These are phyloP conservation scores for Myrmecobius fasciatus DNA, from an alignment of 2,113 vertebrate genomes.

Conservation along the genomic window DNA sequence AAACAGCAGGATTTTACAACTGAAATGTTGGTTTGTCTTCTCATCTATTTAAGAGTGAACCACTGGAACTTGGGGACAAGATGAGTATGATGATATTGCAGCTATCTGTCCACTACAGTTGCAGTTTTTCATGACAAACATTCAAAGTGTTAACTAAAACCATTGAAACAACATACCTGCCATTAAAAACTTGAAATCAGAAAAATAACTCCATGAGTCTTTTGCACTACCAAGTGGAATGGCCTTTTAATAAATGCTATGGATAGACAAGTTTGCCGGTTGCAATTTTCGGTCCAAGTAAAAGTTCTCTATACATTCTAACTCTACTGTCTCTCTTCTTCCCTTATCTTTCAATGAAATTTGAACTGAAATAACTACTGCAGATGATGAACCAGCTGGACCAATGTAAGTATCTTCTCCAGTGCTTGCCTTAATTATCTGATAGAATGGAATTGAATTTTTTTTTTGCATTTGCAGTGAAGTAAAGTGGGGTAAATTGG, in stretches of 20 bases:
- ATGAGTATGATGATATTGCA: constrained; percentile 83
- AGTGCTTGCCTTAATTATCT: background rate
- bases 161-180: constrained; percentile 87
- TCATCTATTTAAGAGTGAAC: constrained; percentile 89
- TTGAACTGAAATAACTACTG: constrained; percentile 51
- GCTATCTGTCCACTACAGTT: constrained; percentile 90
- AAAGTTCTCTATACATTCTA: constrained; percentile 24
- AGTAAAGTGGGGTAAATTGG: background rate
- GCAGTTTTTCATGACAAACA: constrained; percentile 91
- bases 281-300: constrained; percentile 32
- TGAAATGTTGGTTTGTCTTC: constrained; percentile 89
- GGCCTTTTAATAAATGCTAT: constrained; percentile 83
- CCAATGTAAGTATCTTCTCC: constrained; percentile 91
- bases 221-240: constrained; percentile 85
- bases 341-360: constrained; percentile 70
- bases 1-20: constrained; percentile 93
- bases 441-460: constrained; percentile 10
- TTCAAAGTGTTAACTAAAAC: constrained; percentile 88
- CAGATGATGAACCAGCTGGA: constrained; percentile 98
- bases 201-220: constrained; percentile 85
- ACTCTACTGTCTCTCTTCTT: constrained; percentile 78
- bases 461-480: constrained; percentile 35
- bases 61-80: constrained; percentile 92
- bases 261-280: constrained; percentile 76
- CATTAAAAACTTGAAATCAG: constrained; percentile 84